Percentiles rank a stretch among this genome's conserved stretches.
phyloP scores from a whole-genome alignment of 1,140 invertebrate genomes.

The Saccostrea echinata region DNA sequence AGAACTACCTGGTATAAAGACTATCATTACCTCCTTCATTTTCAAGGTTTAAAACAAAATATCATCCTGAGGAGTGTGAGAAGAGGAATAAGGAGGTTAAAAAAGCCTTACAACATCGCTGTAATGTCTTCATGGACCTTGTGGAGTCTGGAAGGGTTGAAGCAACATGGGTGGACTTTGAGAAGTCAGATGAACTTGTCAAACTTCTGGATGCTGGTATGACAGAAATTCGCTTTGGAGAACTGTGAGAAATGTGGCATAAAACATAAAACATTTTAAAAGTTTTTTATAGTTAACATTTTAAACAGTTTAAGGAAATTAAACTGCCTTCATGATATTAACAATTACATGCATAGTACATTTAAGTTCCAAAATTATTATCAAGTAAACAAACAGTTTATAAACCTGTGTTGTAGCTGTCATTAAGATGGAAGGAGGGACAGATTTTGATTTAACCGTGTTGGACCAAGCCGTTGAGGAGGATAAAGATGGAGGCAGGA shows the following conservation, averaged over 20 bases:
- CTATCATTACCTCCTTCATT: background rate
- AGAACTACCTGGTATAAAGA: background rate
- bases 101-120: slow-evolving; percentile 90
- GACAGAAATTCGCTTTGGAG: background rate
- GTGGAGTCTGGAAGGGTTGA: slow-evolving; percentile 88
- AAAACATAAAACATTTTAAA: no score
- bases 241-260: no score
- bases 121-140: slow-evolving; percentile 94
- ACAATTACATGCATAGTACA: no score
- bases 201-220: slow-evolving; percentile 91
- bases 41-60: slow-evolving; percentile 98
- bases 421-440: slow-evolving; percentile 97
- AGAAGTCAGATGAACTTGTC: slow-evolving; percentile 92
- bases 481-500: slow-evolving; percentile 59
- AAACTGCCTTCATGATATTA: no score
- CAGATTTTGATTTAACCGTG: slow-evolving; percentile 94
- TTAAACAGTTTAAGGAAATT: no score
- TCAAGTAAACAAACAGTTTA: no score
- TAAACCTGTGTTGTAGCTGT: slow-evolving; percentile 84
- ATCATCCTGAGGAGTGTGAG: slow-evolving; percentile 97
- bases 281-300: no score
- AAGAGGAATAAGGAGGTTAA: slow-evolving; percentile 94
- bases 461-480: slow-evolving; percentile 84
- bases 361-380: no score
- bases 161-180: slow-evolving; percentile 90